These are phyloP conservation scores for Apis florea DNA, from an alignment of 1,140 invertebrate genomes.

Conservation along the genomic window DNA sequence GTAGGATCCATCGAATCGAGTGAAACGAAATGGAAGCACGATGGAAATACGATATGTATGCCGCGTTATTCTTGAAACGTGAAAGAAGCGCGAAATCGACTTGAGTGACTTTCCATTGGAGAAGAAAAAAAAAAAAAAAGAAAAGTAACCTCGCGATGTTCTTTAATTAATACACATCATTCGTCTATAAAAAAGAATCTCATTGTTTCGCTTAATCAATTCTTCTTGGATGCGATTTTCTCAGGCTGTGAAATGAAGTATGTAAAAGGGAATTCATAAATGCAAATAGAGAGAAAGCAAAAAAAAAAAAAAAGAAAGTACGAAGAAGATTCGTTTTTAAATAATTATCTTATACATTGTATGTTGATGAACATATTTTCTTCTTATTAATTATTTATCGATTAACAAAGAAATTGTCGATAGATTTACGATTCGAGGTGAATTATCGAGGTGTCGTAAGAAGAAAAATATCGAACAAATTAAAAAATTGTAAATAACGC, in stretches of 20 bases:
- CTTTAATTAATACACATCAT: not conserved
- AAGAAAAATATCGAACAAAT: not conserved
- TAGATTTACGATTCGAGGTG: too few species aligned
- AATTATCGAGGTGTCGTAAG: not conserved
- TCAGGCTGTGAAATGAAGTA: not conserved
- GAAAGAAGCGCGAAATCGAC: not conserved
- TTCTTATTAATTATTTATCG: not conserved
- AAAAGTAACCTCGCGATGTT: not conserved
- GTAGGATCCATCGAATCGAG: not conserved
- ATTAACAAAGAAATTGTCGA: too few species aligned
- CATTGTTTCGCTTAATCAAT: not conserved
- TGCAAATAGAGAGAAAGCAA: constrained; percentile 11
- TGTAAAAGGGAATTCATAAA: not conserved
- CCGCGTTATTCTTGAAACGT: too few species aligned
- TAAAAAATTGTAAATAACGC: not conserved
- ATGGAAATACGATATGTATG: too few species aligned
- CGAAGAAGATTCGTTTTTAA: not conserved
- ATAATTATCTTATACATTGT: constrained; percentile 1
- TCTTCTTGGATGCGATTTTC: not conserved
- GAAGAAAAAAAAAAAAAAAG: too few species aligned
- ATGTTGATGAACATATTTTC: not conserved
- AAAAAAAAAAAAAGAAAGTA: not conserved
- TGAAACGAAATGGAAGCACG: not conserved
- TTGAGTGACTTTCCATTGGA: not conserved
- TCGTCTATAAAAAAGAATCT: not conserved